Evolutionary conservation across 2,113 vertebrate species (phyloP).

Genomic region (Neodon shergylaensis): DNA sequence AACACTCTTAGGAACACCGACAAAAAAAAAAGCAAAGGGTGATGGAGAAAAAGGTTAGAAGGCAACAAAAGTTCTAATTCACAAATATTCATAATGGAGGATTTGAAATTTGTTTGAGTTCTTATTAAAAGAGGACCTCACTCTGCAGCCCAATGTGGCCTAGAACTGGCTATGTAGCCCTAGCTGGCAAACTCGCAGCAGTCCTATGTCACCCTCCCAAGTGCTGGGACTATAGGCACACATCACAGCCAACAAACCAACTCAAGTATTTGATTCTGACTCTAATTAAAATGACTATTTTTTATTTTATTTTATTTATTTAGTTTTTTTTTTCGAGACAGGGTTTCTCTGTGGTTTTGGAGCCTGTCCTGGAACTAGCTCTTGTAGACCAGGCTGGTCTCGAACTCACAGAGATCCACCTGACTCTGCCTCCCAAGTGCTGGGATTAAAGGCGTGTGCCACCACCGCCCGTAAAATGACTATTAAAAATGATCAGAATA

Average conservation of each 20-base stretch:
- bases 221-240: not conserved
- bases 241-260: not conserved
- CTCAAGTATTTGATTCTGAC: not conserved
- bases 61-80: not conserved
- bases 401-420: too few relatives aligned
- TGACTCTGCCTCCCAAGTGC: too few relatives aligned
- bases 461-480: not conserved
- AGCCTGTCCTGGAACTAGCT: too few relatives aligned
- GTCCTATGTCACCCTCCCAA: too few relatives aligned
- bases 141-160: not conserved
- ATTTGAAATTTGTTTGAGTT: not conserved
- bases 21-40: constrained; percentile 2
- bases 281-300: constrained; percentile 33
- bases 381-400: too few relatives aligned
- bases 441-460: too few relatives aligned
- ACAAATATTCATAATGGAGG: not conserved
- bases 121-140: not conserved
- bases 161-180: not conserved
- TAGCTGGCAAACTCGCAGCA: not conserved
- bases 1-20: constrained; percentile 25
- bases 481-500: constrained; percentile 51
- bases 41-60: not conserved
- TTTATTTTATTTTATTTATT: too few relatives aligned
- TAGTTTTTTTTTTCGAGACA: too few relatives aligned
- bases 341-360: too few relatives aligned